Evolutionary conservation across 2,888 invertebrate species (phyloP), one percentile per base, ranked within the genome.

Genomic region (Watsonalla binaria): DNA sequence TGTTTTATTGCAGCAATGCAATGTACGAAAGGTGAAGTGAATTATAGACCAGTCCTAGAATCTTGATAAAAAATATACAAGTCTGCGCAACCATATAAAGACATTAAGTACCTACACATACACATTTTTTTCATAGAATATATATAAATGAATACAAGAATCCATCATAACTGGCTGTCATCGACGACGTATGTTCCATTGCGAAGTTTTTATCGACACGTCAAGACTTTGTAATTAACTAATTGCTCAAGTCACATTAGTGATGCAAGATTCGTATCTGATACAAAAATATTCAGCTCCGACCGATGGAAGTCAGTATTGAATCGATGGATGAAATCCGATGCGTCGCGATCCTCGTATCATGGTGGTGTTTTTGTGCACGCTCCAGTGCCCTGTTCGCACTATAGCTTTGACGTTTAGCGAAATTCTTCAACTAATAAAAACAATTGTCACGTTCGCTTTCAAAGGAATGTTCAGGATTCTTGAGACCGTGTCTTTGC

Each of bases 371-470:
- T 89, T 89, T 90, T 90, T 89, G 78, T 71, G 64, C 81, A 84
- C 86, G 70, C 76, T 79, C 85, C 80, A 62, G 57, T 65, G 65
- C 63, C 70, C 80, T 87, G 90, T 89, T 86, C 82, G 79, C 83
- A 80, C 82, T 81, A 74, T 66, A 70, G 74, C 78, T 77, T 75
- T 78, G 78, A 78, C 78, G 74, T 81, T 82, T 82, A 78, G 77
- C 76, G 75, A 82, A 83, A 85, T 83, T 80, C 82, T 72, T 64
- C 51, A 62, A 63, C 61, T 58, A 62, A 70, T 77, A 83, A 85
- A 85, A 84, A 82, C 70, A 57, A 74, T 78, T 78, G 75, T 75
- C 74, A 68, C 69, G 68, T 78, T 73, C 66, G 57, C 66, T 65
- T 69, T 62, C 68, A 61, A 57, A 59, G 74, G 80, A 80, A 83